A percentile compares a stretch with the other conserved stretches of the same genome.
These are phyloP conservation scores for Amblyopsis hoosieri DNA, from an alignment of 2,797 vertebrate species.

Conservation along the genomic window DNA sequence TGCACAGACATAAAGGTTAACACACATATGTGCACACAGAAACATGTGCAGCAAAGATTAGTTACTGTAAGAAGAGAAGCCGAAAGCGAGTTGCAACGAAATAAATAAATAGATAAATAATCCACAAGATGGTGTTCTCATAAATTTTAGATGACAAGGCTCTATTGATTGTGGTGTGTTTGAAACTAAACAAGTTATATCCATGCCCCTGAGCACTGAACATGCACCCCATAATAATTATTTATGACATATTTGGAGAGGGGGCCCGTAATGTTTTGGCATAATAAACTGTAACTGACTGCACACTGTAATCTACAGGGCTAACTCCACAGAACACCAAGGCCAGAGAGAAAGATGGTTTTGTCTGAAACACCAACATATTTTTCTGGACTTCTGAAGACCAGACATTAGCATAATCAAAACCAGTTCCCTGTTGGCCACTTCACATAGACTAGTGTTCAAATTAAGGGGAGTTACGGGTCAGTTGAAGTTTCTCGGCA, in stretches of 20 bases:
- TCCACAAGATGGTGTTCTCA: constrained; percentile 77
- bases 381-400: constrained; percentile 11
- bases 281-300: constrained; percentile 63
- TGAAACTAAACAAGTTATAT: constrained; percentile 84
- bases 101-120: constrained; percentile 72
- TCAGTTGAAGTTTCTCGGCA: constrained; percentile 13
- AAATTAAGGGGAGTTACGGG: constrained; percentile 14
- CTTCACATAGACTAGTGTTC: not conserved
- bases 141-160: constrained; percentile 79
- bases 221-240: constrained; percentile 75
- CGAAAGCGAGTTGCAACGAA: constrained; percentile 49
- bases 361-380: constrained; percentile 37
- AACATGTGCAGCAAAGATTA: constrained; percentile 32
- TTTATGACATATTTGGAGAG: constrained; percentile 78
- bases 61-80: constrained; percentile 45
- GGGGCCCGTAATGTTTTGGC: constrained; percentile 65
- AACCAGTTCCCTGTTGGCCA: constrained; percentile 9
- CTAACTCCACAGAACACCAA: constrained; percentile 40
- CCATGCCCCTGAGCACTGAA: constrained; percentile 76
- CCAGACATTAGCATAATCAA: constrained; percentile 33
- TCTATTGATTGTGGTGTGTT: constrained; percentile 78
- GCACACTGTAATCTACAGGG: constrained; percentile 64
- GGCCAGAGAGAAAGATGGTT: constrained; percentile 41
- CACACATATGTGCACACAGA: not conserved
- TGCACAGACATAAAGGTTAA: not conserved